Percentiles rank a stretch among this genome's conserved stretches.
phyloP scores from a whole-genome alignment of 2,797 vertebrate genomes.

The Poeciliopsis gracilis region DNA sequence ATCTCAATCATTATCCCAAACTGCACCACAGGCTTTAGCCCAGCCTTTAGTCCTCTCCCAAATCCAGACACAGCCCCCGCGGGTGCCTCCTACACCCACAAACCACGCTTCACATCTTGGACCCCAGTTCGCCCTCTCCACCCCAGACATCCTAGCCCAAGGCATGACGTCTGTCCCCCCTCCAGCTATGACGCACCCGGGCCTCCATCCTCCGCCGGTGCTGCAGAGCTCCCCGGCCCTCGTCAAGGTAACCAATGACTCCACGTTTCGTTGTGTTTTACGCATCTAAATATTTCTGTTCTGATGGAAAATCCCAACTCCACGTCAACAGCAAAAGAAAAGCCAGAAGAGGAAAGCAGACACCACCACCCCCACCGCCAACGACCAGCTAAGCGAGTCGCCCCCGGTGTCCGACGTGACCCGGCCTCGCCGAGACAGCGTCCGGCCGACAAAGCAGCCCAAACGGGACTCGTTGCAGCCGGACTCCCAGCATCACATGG shows the following conservation, averaged over 20 bases:
- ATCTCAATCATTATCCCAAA: slow-evolving; percentile 20
- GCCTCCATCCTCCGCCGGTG: slow-evolving; percentile 71
- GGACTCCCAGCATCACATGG: slow-evolving; percentile 78
- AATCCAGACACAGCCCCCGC: slow-evolving; percentile 49
- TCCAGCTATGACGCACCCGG: slow-evolving; percentile 52
- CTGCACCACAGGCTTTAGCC: slow-evolving; percentile 1
- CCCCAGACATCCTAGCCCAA: slow-evolving; percentile 83
- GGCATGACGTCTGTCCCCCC: slow-evolving; percentile 84
- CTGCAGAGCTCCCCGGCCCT: slow-evolving; percentile 85
- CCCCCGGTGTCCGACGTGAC: slow-evolving; percentile 83
- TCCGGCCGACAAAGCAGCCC: slow-evolving; percentile 84
- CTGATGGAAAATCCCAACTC: slow-evolving; percentile 7
- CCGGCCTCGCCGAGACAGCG: slow-evolving; percentile 80
- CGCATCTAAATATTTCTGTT: background rate
- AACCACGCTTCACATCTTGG: slow-evolving; percentile 70
- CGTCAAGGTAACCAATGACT: slow-evolving; percentile 82
- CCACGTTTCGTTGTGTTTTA: background rate
- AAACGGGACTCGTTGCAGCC: slow-evolving; percentile 84
- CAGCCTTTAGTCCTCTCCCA: background rate
- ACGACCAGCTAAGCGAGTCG: slow-evolving; percentile 89
- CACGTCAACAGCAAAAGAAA: slow-evolving; percentile 83
- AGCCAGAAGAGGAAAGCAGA: slow-evolving; percentile 97
- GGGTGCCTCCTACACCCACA: slow-evolving; percentile 74
- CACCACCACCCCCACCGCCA: slow-evolving; percentile 92
- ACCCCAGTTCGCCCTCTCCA: slow-evolving; percentile 79